Evolutionary conservation across 2,113 vertebrate genomes (phyloP), one percentile per base, ranked within the genome.

Genomic region (Megalops atlanticus): DNA sequence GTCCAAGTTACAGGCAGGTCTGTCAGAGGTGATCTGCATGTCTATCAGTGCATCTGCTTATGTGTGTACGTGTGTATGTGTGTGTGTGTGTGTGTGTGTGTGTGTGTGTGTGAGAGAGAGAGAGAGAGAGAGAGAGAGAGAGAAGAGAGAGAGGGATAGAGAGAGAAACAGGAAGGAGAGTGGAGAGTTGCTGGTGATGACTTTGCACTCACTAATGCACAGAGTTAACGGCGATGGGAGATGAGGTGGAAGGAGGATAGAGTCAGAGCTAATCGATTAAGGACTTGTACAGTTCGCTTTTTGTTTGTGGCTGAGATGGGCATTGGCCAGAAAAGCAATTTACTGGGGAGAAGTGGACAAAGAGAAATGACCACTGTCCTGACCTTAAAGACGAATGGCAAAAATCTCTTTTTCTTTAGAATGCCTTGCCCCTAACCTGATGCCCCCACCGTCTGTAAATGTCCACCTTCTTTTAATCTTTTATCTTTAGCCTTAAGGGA

Each of bases 201-300:
- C 82, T 87, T 83, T 81, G 89, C 91, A 91, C 39, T 88, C 83
- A 84, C 77, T 92, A 92, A 92, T 93, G 91, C 88, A 91, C 81
- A 82, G 58, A 52, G 85, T 84, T 83, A 64, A 88, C 89, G 87
- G 47, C 84, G 58, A 11, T 64, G 58, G 58, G 58, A 31, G 58
- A 31, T 11, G n/a, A 1, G 0, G n/a, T 31, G 81, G 79, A 76
- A 77, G 80, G 74, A 80, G 24, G 83, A 83, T 72, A 12, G 82
- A 87, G 79, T 76, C 0, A 1, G 82, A 79, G 74, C 77, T 79
- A 87, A 92, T 92, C 91, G 89, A 90, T 91, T 84, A 40, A 41
- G 71, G 54, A 83, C 84, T 87, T 81, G 43, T 24, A 2, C 52
- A 18, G 18, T 24, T n/a, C 18, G 18, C 21, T 18, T 24, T 58